A percentile compares a stretch with the other conserved stretches of the same genome.
These are phyloP conservation scores for Caenorhabditis angaria DNA, from an alignment of 2,888 invertebrate genomes.

Conservation along the genomic window DNA sequence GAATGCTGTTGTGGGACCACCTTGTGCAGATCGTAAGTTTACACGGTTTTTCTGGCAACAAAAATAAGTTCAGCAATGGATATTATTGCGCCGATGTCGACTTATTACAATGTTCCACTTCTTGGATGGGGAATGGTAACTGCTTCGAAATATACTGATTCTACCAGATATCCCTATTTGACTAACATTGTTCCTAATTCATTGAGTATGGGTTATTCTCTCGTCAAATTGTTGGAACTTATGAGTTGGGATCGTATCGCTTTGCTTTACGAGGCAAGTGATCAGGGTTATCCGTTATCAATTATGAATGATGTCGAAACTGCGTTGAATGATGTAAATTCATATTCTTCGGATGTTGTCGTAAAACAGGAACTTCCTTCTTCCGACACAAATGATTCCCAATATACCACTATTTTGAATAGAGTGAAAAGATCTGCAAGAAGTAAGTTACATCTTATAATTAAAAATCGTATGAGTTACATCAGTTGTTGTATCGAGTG, in stretches of 20 bases:
- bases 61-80: conserved; percentile 28
- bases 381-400: conserved; percentile 12
- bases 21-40: conserved; percentile 46
- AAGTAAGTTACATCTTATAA: conserved; percentile 8
- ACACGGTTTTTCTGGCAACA: neutral
- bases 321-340: conserved; percentile 19
- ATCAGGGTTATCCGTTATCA: conserved; percentile 32
- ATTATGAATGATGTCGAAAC: conserved; percentile 43
- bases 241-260: conserved; percentile 45
- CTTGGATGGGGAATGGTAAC: conserved; percentile 55
- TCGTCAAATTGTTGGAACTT: conserved; percentile 41
- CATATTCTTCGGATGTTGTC: conserved; percentile 21
- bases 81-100: conserved; percentile 43
- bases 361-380: conserved; percentile 23
- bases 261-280: conserved; percentile 25
- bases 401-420: conserved; percentile 18
- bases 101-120: conserved; percentile 48
- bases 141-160: conserved; percentile 37
- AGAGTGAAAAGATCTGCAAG: conserved; percentile 23
- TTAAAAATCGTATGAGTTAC: conserved; percentile 9
- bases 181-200: conserved; percentile 41
- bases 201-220: conserved; percentile 43
- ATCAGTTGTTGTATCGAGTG: conserved; percentile 22
- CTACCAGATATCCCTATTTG: conserved; percentile 39
- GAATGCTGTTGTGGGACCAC: conserved; percentile 57